A percentile compares a stretch with the other conserved stretches of the same genome.
phyloP scores from a whole-genome alignment of 1,140 invertebrate species.

The Eupristina koningsbergeri region DNA sequence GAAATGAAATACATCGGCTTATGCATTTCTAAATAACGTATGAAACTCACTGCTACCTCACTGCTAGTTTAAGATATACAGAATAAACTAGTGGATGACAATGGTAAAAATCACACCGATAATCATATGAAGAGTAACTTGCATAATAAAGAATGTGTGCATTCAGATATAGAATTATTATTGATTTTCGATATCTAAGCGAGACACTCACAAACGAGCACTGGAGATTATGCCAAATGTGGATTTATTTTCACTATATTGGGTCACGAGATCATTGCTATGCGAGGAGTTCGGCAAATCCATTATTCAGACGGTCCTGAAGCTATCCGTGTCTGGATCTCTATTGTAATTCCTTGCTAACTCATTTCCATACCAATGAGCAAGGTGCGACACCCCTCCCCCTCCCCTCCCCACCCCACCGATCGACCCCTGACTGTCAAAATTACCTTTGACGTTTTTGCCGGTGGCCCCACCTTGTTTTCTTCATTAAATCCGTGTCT shows the following conservation, averaged over 20 bases:
- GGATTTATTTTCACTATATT: slow-evolving; percentile 67
- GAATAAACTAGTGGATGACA: not conserved
- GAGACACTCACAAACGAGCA: slow-evolving; percentile 50
- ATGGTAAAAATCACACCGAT: slow-evolving; percentile 13
- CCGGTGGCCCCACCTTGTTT: not conserved
- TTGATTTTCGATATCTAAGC: slow-evolving; percentile 51
- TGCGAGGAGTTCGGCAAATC: slow-evolving; percentile 65
- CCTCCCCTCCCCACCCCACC: too few species aligned
- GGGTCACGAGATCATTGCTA: slow-evolving; percentile 66
- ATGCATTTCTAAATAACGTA: not conserved
- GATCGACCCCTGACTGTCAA: slow-evolving; percentile 42
- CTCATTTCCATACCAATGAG: slow-evolving; percentile 68
- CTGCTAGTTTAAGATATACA: not conserved
- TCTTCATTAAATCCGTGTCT: not conserved
- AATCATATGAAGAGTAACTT: slow-evolving; percentile 16
- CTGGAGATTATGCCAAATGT: slow-evolving; percentile 59
- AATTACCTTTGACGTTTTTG: slow-evolving; percentile 55
- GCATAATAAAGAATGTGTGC: slow-evolving; percentile 39
- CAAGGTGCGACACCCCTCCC: slow-evolving; percentile 48
- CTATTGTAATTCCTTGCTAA: slow-evolving; percentile 67
- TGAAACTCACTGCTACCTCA: too few species aligned
- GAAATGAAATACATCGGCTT: not conserved
- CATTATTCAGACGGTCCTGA: slow-evolving; percentile 65
- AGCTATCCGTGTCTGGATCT: slow-evolving; percentile 64
- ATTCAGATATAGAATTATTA: slow-evolving; percentile 50